These are phyloP conservation scores for Sitobion miscanthi DNA, from an alignment of 1,140 invertebrate genomes.

Conservation along the genomic window DNA sequence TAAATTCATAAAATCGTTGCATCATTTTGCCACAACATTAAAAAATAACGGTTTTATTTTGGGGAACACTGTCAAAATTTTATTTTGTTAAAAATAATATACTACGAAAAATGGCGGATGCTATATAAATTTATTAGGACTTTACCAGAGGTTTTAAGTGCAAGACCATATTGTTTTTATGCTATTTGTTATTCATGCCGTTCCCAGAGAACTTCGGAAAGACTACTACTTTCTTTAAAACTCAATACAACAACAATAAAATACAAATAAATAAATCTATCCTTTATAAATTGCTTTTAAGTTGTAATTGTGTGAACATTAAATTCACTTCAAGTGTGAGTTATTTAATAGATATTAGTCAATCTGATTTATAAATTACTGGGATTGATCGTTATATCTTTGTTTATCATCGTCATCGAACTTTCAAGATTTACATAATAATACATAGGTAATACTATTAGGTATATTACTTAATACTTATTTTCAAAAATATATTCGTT, in stretches of 20 bases:
- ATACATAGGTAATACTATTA: too few relatives aligned
- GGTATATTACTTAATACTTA: too few relatives aligned
- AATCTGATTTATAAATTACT: not conserved
- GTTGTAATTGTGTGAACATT: not conserved
- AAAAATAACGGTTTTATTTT: slow-evolving; percentile 1
- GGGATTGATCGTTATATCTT: not conserved
- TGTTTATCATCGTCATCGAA: not conserved
- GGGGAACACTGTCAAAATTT: not conserved
- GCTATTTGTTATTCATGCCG: slow-evolving; percentile 3
- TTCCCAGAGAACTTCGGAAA: not conserved
- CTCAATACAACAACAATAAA: not conserved
- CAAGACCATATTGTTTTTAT: slow-evolving; percentile 15
- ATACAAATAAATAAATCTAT: not conserved
- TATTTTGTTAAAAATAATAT: not conserved
- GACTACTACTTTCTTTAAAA: not conserved
- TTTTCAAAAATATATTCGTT: not conserved
- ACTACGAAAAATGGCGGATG: not conserved
- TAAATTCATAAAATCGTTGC: not conserved
- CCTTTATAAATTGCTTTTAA: not conserved
- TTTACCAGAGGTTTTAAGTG: not conserved
- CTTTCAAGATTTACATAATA: not conserved
- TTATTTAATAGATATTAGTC: slow-evolving; percentile 3
- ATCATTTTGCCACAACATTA: not conserved
- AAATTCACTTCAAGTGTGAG: not conserved
- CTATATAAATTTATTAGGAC: slow-evolving; percentile 4